Base-by-base conservation (phyloP, 2,888 invertebrate species). In the Plagodis pulveraria region DNA sequence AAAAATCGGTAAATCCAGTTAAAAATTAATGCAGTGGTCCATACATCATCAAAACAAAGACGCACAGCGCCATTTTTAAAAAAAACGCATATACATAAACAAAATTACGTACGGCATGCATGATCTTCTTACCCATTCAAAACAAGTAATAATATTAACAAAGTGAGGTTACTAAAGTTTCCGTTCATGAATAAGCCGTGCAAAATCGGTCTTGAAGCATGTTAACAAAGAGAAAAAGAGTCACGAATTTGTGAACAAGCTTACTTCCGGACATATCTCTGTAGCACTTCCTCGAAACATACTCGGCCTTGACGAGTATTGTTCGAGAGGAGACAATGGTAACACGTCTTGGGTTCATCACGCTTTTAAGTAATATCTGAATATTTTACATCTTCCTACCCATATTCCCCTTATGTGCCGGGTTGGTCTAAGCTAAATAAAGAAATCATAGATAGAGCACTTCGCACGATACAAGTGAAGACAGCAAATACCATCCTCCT, bases 311-410 rank as follows among this genome's bases (percentile, higher is more conserved):
- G 51, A 51, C 42, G 54, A 52, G 36, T 38, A 49, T 33, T 44
- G n/a, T 50, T 49, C 56, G 65, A 56, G 64, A 6, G 10, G 43
- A 58, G 40, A 22, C 58, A 57, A 46, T 40, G 52, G 61, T 65
- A 61, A 48, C 51, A 50, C 58, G 40, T 47, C 44, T 22, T 35
- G 36, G 61, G 54, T 54, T 58, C 54, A 61, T 56, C 42, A 62
- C 62, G 60, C 55, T 58, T 53, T 38, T 33, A 54, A 33, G 32
- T 22, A 22, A 22, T 22, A 22, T 22, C 22, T 22, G 22, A 22
- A 22, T 22, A 1, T 22, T 1, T 4, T n/a, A n/a, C n/a, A n/a
- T 4, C 22, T 5, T 6, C 6, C 36, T 6, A 5, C 38, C 5
- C 38, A 22, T n/a, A 48, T 38, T 38, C 10, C n/a, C n/a, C 10